Base-by-base conservation (phyloP, 1,140 invertebrate species). In the Coenobita brevimanus region DNA sequence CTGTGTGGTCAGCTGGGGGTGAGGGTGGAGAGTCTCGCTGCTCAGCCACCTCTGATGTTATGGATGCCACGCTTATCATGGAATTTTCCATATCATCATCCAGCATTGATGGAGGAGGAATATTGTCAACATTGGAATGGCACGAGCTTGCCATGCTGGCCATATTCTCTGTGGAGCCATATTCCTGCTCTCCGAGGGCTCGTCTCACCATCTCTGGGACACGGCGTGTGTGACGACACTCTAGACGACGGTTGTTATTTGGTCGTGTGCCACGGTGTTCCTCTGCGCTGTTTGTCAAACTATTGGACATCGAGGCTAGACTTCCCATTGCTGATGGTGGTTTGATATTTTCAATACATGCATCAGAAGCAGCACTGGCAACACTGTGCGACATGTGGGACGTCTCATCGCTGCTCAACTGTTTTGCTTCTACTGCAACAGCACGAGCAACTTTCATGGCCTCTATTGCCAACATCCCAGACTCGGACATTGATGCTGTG, bases 1-100 rank as follows among this genome's bases (percentile, higher is more conserved):
- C 76, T 69, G 85, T 87, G 33, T 80, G 85, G 57, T 87, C 85
- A 54, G 75, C 85, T 50, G 85, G 85, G n/a, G 85, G 85, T 24
- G 85, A 87, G 8, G 85, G 82, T 27, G 83, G 89, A 30, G 89
- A 81, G 27, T 86, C 80, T 38, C 87, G 76, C 54, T 83, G 82
- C 88, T 97, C 96, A 0, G 94, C 95, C 4, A 96, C 93, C 92
- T 97, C 96, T 0, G 95, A 96, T 17, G 95, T 95, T 46, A 97
- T 96, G 91, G 96, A 97, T 0, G 96, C 95, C 0, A 97, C 95
- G 82, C 96, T 97, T 10, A 97, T 92, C 95, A 97, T 96, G 90
- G 89, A 91, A 54, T 95, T 95, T 90, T 96, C 96, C 93, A 97
- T 95, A 75, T 95, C 94, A 17, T 96, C 95, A 69, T 96, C 96